Percentiles rank a stretch among this genome's conserved stretches.
These are phyloP conservation scores for Ennomos fuscantarius DNA, from an alignment of 2,888 invertebrate species.

Conservation along the genomic window DNA sequence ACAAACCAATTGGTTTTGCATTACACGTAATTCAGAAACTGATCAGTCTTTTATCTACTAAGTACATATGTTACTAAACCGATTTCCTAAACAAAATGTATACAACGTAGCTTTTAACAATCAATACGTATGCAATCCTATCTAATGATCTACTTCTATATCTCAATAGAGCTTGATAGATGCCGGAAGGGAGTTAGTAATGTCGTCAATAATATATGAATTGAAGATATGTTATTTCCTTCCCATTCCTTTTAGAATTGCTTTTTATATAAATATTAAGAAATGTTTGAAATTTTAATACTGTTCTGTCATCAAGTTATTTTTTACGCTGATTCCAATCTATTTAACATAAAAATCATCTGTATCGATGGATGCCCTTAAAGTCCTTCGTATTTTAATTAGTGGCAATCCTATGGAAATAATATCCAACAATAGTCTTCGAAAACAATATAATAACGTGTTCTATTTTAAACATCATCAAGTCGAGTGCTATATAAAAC, in stretches of 20 bases:
- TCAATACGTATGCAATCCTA: conserved; percentile 7
- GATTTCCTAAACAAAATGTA: neutral
- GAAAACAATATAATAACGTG: conserved; percentile 31
- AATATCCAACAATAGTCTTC: conserved; percentile 3
- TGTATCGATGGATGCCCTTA: too few relatives aligned
- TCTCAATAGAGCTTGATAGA: conserved; percentile 20
- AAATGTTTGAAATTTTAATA: too few relatives aligned
- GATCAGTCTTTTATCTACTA: too few relatives aligned
- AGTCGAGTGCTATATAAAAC: conserved; percentile 67
- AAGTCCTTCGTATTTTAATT: conserved; percentile 1
- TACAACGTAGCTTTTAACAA: conserved; percentile 1
- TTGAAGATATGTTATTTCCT: neutral
- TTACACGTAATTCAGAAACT: too few relatives aligned
- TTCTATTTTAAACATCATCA: conserved; percentile 49
- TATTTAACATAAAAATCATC: too few relatives aligned
- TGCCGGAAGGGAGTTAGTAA: conserved; percentile 15
- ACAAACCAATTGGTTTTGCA: too few relatives aligned
- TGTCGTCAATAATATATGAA: conserved; percentile 15
- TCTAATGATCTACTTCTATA: conserved; percentile 4
- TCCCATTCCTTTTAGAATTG: neutral
- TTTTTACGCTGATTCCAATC: too few relatives aligned
- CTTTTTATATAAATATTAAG: too few relatives aligned
- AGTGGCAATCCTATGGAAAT: conserved; percentile 11
- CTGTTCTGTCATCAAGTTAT: too few relatives aligned
- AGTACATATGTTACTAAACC: too few relatives aligned